Conservation (phyloP, 1,140 invertebrate species). For the Tetraneura akinire region DNA sequence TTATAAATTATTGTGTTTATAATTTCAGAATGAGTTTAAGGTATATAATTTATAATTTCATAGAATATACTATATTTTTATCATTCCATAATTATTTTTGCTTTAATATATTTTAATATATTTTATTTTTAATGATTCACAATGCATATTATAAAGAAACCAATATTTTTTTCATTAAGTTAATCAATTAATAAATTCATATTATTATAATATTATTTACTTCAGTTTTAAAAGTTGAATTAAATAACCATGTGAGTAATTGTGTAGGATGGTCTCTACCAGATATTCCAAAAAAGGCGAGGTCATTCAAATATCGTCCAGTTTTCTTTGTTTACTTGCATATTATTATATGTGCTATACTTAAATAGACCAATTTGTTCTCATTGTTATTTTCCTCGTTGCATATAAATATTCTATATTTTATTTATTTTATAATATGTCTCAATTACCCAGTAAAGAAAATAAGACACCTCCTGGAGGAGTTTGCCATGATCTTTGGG, state of each 20-base stretch:
- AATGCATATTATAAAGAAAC: too few species aligned
- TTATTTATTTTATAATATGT: conserved; percentile 29
- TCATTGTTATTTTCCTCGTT: not conserved
- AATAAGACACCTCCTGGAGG: conserved; percentile 61
- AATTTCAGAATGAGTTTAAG: not conserved
- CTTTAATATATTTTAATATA: not conserved
- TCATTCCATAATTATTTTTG: not conserved
- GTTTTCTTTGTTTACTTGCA: conserved; percentile 31
- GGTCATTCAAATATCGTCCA: conserved; percentile 48
- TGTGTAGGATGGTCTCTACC: conserved; percentile 32
- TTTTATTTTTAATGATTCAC: too few species aligned
- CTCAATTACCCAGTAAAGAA: conserved; percentile 40
- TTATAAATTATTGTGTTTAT: not conserved
- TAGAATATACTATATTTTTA: not conserved
- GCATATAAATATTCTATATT: not conserved
- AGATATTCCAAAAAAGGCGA: conserved; percentile 45
- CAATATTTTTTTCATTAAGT: too few species aligned
- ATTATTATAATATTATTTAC: too few species aligned
- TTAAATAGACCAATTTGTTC: not conserved
- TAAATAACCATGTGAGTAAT: too few species aligned
- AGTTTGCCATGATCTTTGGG: conserved; percentile 61
- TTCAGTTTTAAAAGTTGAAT: too few species aligned
- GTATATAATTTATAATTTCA: conserved; percentile 12
- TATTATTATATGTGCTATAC: not conserved
- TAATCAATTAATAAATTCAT: too few species aligned